A percentile compares a stretch with the other conserved stretches of the same genome.
Conservation (phyloP, 1,140 invertebrate species). For the Drosophila kurseongensis region DNA sequence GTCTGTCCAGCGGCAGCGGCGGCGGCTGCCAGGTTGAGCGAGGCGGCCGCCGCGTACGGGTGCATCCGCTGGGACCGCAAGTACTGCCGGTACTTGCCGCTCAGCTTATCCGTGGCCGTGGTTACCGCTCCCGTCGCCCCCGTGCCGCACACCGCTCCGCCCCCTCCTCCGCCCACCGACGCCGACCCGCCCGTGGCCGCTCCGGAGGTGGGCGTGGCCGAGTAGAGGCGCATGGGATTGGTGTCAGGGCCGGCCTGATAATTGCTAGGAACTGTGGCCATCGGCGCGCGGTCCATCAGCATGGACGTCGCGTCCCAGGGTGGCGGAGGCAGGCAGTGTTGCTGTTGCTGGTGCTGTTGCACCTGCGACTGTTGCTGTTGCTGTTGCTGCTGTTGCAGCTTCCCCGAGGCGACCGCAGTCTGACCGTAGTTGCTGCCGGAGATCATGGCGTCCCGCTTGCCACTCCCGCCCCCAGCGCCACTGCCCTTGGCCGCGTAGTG, state of each 20-base stretch:
- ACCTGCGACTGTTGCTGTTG: conserved; percentile 13
- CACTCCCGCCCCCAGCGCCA: conserved; percentile 43
- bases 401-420: conserved; percentile 35
- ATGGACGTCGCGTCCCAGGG: conserved; percentile 69
- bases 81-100: conserved; percentile 86
- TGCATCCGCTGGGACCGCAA: conserved; percentile 86
- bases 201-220: conserved; percentile 50
- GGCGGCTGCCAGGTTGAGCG: conserved; percentile 71
- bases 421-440: conserved; percentile 71
- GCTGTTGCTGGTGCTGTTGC: conserved; percentile 54
- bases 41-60: conserved; percentile 85
- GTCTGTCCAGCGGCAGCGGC: conserved; percentile 68
- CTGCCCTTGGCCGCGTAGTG: conserved; percentile 62
- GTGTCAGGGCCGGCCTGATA: conserved; percentile 84
- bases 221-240: conserved; percentile 70
- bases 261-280: conserved; percentile 85
- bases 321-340: conserved; percentile 67
- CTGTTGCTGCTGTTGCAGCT: conserved; percentile 47
- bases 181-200: conserved; percentile 47
- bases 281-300: conserved; percentile 77
- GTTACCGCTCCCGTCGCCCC: conserved; percentile 29
- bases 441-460: conserved; percentile 82
- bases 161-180: conserved; percentile 18
- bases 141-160: conserved; percentile 21
- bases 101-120: conserved; percentile 84